Conservation (phyloP, 2,113 vertebrate species). For the Burhinus bistriatus region DNA sequence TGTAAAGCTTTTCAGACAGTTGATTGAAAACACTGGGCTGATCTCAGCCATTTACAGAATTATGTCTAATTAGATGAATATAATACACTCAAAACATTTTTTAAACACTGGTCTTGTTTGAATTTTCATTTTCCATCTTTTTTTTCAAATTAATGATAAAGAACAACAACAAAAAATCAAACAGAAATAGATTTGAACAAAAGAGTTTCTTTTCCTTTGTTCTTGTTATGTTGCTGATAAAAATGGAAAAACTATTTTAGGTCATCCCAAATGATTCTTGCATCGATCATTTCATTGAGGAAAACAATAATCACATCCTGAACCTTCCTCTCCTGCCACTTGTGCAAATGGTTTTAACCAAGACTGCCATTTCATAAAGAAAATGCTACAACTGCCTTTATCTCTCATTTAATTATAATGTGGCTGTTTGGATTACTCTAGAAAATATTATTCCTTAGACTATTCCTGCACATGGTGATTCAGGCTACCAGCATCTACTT, state of each 20-base stretch:
- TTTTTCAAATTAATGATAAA: neutral
- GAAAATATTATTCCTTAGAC: neutral
- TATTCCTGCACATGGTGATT: neutral
- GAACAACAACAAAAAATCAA: neutral
- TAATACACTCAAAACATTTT: neutral
- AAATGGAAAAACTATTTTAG: neutral
- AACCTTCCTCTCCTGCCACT: neutral
- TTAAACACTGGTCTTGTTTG: neutral
- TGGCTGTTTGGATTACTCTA: neutral
- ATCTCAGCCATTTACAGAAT: neutral
- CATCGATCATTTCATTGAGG: neutral
- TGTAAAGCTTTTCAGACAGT: neutral
- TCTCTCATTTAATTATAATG: neutral
- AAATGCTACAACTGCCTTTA: neutral
- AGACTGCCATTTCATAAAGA: neutral
- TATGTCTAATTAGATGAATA: neutral
- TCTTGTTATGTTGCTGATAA: neutral
- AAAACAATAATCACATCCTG: neutral
- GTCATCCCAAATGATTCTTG: neutral
- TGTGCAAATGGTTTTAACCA: neutral
- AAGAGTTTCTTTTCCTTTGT: neutral
- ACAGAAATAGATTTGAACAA: neutral
- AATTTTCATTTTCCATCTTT: neutral
- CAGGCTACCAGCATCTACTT: neutral
- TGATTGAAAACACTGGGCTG: neutral